Conservation (phyloP, 2,888 invertebrate genomes). For the Caenorhabditis sulstoni region DNA sequence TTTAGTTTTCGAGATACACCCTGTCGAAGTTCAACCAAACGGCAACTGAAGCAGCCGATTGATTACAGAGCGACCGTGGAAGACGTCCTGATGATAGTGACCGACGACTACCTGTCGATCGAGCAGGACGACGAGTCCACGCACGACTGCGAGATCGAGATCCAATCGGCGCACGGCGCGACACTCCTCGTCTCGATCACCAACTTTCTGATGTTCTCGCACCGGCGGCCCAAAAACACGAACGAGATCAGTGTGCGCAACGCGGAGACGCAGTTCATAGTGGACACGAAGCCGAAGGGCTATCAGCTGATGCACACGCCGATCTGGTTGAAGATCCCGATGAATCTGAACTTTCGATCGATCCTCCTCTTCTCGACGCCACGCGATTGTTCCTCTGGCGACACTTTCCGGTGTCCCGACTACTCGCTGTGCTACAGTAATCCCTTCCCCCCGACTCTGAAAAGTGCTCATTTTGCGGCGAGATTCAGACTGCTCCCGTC, state of each 20-base stretch:
- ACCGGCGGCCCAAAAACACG: constrained; percentile 61
- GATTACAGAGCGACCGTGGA: constrained; percentile 31
- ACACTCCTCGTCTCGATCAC: constrained; percentile 55
- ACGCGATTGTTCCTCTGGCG: constrained; percentile 27
- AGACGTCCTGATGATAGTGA: constrained; percentile 30
- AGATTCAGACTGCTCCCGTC: constrained; percentile 46
- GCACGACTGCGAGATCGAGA: constrained; percentile 48
- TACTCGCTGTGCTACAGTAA: constrained; percentile 46
- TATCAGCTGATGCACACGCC: constrained; percentile 56
- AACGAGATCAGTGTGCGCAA: constrained; percentile 60
- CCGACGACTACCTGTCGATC: constrained; percentile 51
- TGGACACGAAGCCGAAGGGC: constrained; percentile 57
- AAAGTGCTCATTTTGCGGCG: not conserved
- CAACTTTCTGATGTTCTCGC: constrained; percentile 64
- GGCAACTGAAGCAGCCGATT: not conserved
- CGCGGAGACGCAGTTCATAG: constrained; percentile 41
- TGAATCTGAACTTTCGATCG: constrained; percentile 66
- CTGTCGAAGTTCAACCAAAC: too few species aligned
- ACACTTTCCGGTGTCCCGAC: constrained; percentile 40
- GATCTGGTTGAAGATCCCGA: constrained; percentile 58
- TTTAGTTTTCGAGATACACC: too few species aligned
- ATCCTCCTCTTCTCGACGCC: constrained; percentile 53
- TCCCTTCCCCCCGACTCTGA: not conserved
- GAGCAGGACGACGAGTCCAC: constrained; percentile 26
- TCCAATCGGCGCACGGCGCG: constrained; percentile 15